Evolutionary conservation across 64 coral and sea anemone genomes (phyloP), one percentile per base, ranked within the genome.

Genomic region (Montipora foliosa): DNA sequence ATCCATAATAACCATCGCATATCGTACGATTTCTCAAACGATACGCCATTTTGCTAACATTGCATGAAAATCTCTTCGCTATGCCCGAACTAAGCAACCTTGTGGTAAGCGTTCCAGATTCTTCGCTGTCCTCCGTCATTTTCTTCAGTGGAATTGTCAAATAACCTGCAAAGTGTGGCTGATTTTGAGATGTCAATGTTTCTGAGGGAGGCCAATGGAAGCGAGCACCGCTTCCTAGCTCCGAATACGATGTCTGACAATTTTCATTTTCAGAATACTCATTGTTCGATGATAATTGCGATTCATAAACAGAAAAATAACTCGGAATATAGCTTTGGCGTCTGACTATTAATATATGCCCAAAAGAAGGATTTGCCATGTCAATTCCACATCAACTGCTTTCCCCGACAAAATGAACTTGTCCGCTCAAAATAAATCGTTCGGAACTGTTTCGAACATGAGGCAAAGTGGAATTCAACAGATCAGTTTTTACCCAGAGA

Each of bases 41-140:
- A 61, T 78, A 66, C 57, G 87, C 75, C 87, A 89, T 89, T 89
- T 89, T 89, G 74, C 87, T 89, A 8, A 89, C 87, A 89, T 89
- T 89, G 74, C 87, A 89, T 1, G 87, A 89, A 77, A 89, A 89
- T 66, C 87, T 77, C 50, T 21, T 89, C 14, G 87, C 87, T 15
- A 77, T 45, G 4, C 49, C 87, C 49, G 87, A 89, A 44, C 87
- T 77, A 12, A 89, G 73, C 19, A 89, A 47, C 53, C 87, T 76
- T 10, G 87, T 78, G 2, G 87, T 89, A 24, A 61, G 75, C 4
- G 51, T 89, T 11, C n/a, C 87, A 14, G 72, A 75, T 1, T 75
- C 72, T 73, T 77, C 76, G 16, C n/a, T 12, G 58, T 60, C 74
- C n/a, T 75, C 87, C 15, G 22, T 29, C 17, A 20, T 59, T 77